Evolutionary conservation across 1,140 invertebrate genomes (phyloP), one percentile per base, ranked within the genome.

Genomic region (Psilanteris sp.): DNA sequence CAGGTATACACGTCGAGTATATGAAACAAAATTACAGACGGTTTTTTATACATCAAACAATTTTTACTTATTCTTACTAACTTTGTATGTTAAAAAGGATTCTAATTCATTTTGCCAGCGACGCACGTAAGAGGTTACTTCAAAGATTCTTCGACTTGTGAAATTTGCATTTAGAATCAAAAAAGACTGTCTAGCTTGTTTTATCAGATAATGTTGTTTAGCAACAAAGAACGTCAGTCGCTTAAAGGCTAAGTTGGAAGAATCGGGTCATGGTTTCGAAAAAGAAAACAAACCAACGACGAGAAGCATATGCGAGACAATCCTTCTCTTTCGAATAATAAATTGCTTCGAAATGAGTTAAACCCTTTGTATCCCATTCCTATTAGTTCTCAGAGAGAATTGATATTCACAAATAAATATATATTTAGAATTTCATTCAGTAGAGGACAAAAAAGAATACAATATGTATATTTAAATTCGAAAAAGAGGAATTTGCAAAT

Each of bases 151-250:
- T 57, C 43, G 61, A 66, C 54, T 66, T 52, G 44, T 52, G 24
- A 66, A 74, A 74, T 74, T 74, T 74, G 70, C 70, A 74, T 74
- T 74, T 59, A 59, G 34, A 74, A 29, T 16, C 34, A 61, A 57
- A 74, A 73, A 67, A 61, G 34, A 39, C 32, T 55, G 27, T 11
- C 24, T 52, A 13, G 11, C 27, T 61, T 18, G 52, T 52, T 61
- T 39, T 24, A 20, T 4, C 27, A 11, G 14, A 6, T 59, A 46
- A 61, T 10, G 18, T 74, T 50, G 62, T 74, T 48, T 52, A 18
- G 16, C 31, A 36, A 74, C 70, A 74, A 67, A 66, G 59, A 50
- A 32, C 54, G 18, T 37, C 7, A 32, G 34, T 46, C 31, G 26
- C 14, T 29, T 9, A 34, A 44, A 59, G 54, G 24, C 32, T 55